Percentiles rank a stretch among this genome's conserved stretches.
Conservation (phyloP, 2,797 vertebrate species). For the Megalops cyprinoides region DNA sequence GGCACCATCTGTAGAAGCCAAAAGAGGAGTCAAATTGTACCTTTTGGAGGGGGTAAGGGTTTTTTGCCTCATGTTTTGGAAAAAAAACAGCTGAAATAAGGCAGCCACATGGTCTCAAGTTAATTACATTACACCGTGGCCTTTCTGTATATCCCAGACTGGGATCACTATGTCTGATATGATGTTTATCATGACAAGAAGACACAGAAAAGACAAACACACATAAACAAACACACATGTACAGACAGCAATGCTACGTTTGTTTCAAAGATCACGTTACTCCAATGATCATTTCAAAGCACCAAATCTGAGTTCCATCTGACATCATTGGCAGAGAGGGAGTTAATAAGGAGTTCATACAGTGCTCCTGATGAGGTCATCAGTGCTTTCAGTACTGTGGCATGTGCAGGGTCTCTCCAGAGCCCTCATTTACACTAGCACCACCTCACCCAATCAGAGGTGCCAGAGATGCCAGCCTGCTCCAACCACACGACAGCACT, state of each 20-base stretch:
- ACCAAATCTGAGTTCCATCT: background rate
- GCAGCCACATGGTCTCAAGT: slow-evolving; percentile 33
- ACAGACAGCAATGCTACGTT: slow-evolving; percentile 33
- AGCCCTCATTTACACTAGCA: background rate
- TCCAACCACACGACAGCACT: background rate
- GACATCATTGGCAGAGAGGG: background rate
- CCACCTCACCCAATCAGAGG: background rate
- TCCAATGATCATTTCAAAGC: slow-evolving; percentile 32
- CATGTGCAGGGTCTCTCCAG: background rate
- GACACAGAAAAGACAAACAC: slow-evolving; percentile 31
- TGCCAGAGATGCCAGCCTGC: background rate
- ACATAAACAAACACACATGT: slow-evolving; percentile 33
- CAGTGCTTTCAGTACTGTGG: slow-evolving; percentile 48
- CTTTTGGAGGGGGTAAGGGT: too few species aligned
- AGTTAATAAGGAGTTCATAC: background rate
- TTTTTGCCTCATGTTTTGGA: slow-evolving; percentile 30
- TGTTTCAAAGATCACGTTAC: too few species aligned
- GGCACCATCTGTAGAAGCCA: background rate
- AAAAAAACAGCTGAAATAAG: slow-evolving; percentile 40
- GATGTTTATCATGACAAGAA: slow-evolving; percentile 38
- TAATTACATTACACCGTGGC: slow-evolving; percentile 42
- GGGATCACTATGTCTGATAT: slow-evolving; percentile 29
- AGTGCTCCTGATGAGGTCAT: slow-evolving; percentile 48
- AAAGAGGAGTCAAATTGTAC: background rate
- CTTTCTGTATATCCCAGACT: slow-evolving; percentile 40